Percentiles rank a stretch among this genome's conserved stretches.
Evolutionary conservation across 1,140 invertebrate genomes (phyloP).

Genomic region (Camponotus pennsylvanicus): DNA sequence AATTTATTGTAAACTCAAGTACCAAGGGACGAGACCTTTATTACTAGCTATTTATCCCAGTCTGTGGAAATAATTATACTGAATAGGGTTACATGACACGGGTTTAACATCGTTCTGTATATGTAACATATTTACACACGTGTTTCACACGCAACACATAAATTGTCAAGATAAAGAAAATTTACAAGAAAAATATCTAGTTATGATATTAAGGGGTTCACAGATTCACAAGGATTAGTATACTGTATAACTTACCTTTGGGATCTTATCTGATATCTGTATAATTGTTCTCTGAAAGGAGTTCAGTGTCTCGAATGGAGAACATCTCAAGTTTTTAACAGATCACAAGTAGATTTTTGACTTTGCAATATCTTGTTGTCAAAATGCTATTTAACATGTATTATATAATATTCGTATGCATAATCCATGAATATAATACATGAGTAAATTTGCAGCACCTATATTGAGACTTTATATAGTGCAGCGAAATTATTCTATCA

Average conservation of each 20-base stretch:
- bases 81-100: conserved; percentile 67
- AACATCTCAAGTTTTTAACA: conserved; percentile 44
- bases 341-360: conserved; percentile 51
- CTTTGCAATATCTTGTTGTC: conserved; percentile 58
- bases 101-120: conserved; percentile 68
- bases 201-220: conserved; percentile 58
- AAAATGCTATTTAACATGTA: conserved; percentile 65
- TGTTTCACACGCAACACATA: conserved; percentile 53
- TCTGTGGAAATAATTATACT: conserved; percentile 70
- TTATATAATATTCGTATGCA: conserved; percentile 67
- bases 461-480: conserved; percentile 63
- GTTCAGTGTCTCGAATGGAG: conserved; percentile 27
- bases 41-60: conserved; percentile 75
- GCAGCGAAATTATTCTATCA: conserved; percentile 39
- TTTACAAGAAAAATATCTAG: conserved; percentile 33
- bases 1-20: conserved; percentile 68
- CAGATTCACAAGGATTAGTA: conserved; percentile 51
- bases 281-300: conserved; percentile 43
- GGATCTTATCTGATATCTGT: conserved; percentile 42
- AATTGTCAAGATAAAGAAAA: conserved; percentile 56
- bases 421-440: conserved; percentile 59
- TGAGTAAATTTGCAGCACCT: conserved; percentile 63
- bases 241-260: conserved; percentile 58
- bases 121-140: conserved; percentile 65
- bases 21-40: conserved; percentile 74